Conservation (phyloP, 2,888 invertebrate genomes). For the Pyrrhosoma nymphula region DNA sequence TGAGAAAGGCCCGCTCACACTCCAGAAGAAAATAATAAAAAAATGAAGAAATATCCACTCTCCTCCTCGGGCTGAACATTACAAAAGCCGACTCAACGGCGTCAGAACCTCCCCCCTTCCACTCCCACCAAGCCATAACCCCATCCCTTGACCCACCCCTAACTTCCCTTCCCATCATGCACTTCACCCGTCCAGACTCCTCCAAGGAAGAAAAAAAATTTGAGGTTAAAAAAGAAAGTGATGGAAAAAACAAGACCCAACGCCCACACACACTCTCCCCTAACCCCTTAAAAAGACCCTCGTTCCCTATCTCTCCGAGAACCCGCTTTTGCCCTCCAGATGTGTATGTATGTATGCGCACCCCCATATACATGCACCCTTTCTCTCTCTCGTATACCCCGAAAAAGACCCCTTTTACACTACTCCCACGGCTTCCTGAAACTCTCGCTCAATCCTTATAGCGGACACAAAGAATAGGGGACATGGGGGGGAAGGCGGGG, state of each 20-base stretch:
- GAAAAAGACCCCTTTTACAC: too few species aligned
- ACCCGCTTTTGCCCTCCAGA: slow-evolving; percentile 10
- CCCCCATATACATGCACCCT: neutral
- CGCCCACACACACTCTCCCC: neutral
- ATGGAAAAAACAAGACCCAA: neutral
- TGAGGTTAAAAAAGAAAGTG: neutral
- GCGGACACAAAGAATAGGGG: too few species aligned
- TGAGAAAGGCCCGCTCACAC: neutral
- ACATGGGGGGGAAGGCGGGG: too few species aligned
- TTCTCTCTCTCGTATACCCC: too few species aligned
- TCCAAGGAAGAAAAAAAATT: neutral
- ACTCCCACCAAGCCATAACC: neutral
- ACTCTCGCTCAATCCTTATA: too few species aligned
- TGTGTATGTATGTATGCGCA: neutral
- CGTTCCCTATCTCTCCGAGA: neutral
- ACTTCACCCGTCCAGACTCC: neutral
- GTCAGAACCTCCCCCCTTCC: neutral
- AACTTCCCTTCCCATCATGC: neutral
- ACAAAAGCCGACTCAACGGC: neutral
- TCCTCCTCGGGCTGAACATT: neutral
- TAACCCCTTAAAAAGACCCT: slow-evolving; percentile 1
- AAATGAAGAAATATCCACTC: neutral
- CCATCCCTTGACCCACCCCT: neutral
- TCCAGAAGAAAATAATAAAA: neutral
- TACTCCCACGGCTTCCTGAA: too few species aligned